Evolutionary conservation across 2,888 invertebrate species (phyloP), one percentile per base, ranked within the genome.

Genomic region (Alsophila aescularia): DNA sequence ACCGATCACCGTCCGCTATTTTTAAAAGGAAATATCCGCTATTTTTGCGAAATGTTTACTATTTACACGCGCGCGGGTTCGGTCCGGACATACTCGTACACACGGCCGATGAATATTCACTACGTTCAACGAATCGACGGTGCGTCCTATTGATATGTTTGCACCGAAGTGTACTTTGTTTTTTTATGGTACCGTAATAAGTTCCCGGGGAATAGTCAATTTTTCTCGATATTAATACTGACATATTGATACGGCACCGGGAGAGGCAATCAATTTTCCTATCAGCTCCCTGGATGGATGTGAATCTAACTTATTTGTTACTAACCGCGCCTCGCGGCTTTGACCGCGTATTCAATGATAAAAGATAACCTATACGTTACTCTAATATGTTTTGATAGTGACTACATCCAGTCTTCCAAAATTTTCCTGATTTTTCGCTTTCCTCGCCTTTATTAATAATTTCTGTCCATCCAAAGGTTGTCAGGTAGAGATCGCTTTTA

Each of bases 1-100:
- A 62, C 60, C 57, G 63, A 70, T 61, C 57, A 64, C 59, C 58
- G 59, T 60, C 63, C 68, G 67, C 70, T 70, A 68, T 71, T 60
- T 75, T 73, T 66, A 64, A 64, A 66, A 62, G 54, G 56, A 60
- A 60, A 66, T 66, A 64, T 67, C 55, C 67, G 54, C 56, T 62
- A 66, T 72, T 77, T 78, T 75, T 75, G 71, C 36, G 72, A 70
- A 69, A 66, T 75, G 77, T 77, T 75, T 73, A 77, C 75, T 77
- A 74, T 79, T 83, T 79, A 73, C 75, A 69, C 55, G 72, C 70
- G 71, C 76, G 72, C 69, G 55, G 65, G 72, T 69, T 76, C 75
- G 77, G 73, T 69, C 70, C 70, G 69, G 62, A 68, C 50, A 18
- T 47, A 40, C 41, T 40, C 40, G 67, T 68, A 70, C 40, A 67